phyloP scores from a whole-genome alignment of 2,888 invertebrate species.

The Pycnomerus fuliginosus region DNA sequence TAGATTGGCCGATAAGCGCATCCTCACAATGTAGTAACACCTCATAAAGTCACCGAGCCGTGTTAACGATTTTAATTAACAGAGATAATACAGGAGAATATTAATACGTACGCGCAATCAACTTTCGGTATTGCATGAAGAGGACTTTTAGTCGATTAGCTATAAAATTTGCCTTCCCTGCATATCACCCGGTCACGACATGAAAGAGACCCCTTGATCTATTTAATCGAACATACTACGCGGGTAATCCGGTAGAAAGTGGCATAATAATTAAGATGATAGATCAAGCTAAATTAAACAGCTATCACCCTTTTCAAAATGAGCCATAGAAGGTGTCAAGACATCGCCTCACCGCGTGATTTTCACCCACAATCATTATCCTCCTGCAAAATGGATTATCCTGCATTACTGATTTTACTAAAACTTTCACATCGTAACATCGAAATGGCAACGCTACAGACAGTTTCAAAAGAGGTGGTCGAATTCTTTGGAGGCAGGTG shows the following conservation, averaged over 20 bases:
- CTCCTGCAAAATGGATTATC: constrained; percentile 7
- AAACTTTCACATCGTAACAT: too few relatives aligned
- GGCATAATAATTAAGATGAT: constrained; percentile 19
- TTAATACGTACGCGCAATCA: constrained; percentile 13
- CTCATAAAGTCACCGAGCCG: constrained; percentile 21
- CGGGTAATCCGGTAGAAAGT: constrained; percentile 16
- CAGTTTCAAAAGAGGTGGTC: too few relatives aligned
- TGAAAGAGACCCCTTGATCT: constrained; percentile 10
- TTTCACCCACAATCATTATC: too few relatives aligned
- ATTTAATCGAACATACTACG: constrained; percentile 12
- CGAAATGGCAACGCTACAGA: too few relatives aligned
- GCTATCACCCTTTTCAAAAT: constrained; percentile 10
- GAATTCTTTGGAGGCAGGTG: constrained; percentile 44
- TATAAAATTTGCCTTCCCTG: constrained; percentile 16
- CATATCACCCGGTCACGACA: constrained; percentile 4
- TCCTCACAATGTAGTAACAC: constrained; percentile 18
- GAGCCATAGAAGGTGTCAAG: constrained; percentile 5
- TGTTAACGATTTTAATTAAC: constrained; percentile 21
- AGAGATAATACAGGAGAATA: constrained; percentile 9
- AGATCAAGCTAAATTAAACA: constrained; percentile 9
- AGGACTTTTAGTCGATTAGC: constrained; percentile 14
- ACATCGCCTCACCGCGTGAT: constrained; percentile 8
- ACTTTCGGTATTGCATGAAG: constrained; percentile 11
- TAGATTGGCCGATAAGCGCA: constrained; percentile 16
- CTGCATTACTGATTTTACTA: too few relatives aligned